Evolutionary conservation across 1,140 invertebrate species (phyloP).

Genomic region (Caenorhabditis latens): DNA sequence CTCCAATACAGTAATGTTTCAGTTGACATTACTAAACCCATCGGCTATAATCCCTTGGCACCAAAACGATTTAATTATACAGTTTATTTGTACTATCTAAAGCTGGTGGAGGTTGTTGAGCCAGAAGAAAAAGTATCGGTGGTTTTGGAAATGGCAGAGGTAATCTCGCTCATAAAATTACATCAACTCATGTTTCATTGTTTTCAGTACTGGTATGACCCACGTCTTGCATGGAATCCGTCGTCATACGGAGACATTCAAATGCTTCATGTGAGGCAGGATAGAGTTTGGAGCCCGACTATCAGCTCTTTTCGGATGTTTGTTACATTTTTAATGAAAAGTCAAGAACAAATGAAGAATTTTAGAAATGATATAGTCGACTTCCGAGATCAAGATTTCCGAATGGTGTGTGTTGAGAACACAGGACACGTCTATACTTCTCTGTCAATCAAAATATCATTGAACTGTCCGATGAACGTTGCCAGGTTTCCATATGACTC

Average conservation of each 20-base stretch:
- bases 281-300: conserved; percentile 10
- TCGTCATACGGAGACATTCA: not conserved
- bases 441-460: not conserved
- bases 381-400: conserved; percentile 11
- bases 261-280: not conserved
- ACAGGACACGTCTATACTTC: conserved; percentile 1
- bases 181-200: not conserved
- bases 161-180: not conserved
- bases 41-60: not conserved
- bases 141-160: not conserved
- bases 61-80: not conserved
- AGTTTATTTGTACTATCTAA: not conserved
- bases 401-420: not conserved
- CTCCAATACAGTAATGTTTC: not conserved
- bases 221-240: not conserved
- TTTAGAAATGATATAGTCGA: conserved; percentile 1
- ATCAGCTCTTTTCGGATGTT: not conserved
- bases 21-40: not conserved
- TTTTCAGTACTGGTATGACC: conserved; percentile 21
- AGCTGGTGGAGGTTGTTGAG: not conserved
- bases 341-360: not conserved
- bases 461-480: not conserved
- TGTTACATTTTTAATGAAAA: not conserved
- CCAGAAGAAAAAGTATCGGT: not conserved
- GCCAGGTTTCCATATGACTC: not conserved